Evolutionary conservation across 2,797 vertebrate species (phyloP).

Genomic region (Tinamus major): DNA sequence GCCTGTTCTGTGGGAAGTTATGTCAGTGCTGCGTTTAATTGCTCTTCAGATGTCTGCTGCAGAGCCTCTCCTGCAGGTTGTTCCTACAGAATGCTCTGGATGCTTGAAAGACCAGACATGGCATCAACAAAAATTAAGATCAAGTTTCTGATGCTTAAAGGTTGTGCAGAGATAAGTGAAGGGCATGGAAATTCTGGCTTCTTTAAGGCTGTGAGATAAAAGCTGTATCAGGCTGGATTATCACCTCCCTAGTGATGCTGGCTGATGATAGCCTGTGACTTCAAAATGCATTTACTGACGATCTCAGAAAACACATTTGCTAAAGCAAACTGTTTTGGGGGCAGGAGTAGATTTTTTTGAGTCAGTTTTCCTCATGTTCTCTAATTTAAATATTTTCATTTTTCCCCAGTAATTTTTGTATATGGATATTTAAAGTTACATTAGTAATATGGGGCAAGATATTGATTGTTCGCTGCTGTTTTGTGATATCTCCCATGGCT

Average conservation of each 20-base stretch:
- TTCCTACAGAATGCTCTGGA: background rate
- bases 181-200: background rate
- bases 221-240: background rate
- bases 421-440: background rate
- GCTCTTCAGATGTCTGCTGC: background rate
- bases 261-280: background rate
- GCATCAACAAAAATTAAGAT: background rate
- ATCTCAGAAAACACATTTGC: background rate
- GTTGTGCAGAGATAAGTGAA: background rate
- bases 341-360: background rate
- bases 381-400: background rate
- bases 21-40: background rate
- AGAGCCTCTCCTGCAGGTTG: background rate
- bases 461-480: background rate
- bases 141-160: background rate
- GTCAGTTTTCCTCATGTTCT: background rate
- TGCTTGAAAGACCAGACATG: background rate
- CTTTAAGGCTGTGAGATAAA: background rate
- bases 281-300: background rate
- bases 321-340: background rate
- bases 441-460: too few relatives aligned
- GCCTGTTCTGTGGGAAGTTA: background rate
- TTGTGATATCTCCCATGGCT: background rate
- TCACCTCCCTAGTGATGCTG: background rate
- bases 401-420: background rate